Evolutionary conservation across 37 sponge, comb jelly and placozoan species (phyloP).

Genomic region (Crambe crambe): DNA sequence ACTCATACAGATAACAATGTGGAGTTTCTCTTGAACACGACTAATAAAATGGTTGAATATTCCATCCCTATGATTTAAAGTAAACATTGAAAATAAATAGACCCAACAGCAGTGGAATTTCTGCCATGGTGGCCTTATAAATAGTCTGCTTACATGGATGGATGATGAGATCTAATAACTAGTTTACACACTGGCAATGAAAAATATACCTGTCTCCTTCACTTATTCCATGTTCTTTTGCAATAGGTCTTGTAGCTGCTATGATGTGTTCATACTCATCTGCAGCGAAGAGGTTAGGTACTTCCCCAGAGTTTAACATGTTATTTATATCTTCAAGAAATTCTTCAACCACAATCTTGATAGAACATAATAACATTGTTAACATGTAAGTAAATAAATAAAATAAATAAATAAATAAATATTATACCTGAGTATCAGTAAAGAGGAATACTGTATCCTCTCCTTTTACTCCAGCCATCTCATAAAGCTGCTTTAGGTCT

Average conservation of each 20-base stretch:
- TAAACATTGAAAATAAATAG: neutral
- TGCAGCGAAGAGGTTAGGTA: slow-evolving; percentile 92
- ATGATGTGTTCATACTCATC: slow-evolving; percentile 97
- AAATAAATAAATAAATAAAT: neutral
- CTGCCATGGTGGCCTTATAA: no score
- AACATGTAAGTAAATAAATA: neutral
- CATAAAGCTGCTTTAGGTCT: slow-evolving; percentile 88
- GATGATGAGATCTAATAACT: no score
- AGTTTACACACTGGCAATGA: no score
- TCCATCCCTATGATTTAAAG: slow-evolving; percentile 75
- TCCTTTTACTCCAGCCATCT: slow-evolving; percentile 88
- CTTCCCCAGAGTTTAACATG: slow-evolving; percentile 99
- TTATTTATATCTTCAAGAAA: slow-evolving; percentile 99
- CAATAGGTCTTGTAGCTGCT: slow-evolving; percentile 74
- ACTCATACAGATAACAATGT: slow-evolving; percentile 99
- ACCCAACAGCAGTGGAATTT: no score
- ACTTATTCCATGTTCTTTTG: slow-evolving; percentile 84
- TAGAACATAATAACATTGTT: neutral
- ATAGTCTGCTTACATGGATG: no score
- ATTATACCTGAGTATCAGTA: slow-evolving; percentile 93
- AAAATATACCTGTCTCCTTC: slow-evolving; percentile 75
- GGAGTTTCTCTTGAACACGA: slow-evolving; percentile 88
- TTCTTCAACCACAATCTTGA: slow-evolving; percentile 93
- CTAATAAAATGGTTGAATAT: slow-evolving; percentile 94
- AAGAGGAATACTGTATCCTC: slow-evolving; percentile 95